A percentile compares a stretch with the other conserved stretches of the same genome.
These are phyloP conservation scores for Tetramorium parvispinum DNA, from an alignment of 1,140 invertebrate genomes.

Conservation along the genomic window DNA sequence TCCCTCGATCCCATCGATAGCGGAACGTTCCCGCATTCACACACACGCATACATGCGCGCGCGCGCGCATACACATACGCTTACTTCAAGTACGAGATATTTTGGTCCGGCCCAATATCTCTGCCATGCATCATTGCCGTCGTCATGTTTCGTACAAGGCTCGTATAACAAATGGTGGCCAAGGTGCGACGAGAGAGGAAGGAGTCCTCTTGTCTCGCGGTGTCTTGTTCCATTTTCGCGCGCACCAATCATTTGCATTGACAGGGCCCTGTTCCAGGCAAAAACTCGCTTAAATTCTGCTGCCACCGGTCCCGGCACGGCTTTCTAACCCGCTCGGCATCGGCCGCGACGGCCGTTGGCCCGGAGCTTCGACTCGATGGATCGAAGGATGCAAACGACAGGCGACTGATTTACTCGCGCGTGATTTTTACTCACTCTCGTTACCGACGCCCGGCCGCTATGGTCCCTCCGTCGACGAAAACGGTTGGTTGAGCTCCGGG, in stretches of 20 bases:
- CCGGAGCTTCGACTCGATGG: conserved; percentile 26
- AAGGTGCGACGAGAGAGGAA: conserved; percentile 71
- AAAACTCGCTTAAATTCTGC: conserved; percentile 82
- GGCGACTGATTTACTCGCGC: conserved; percentile 81
- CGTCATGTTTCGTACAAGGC: conserved; percentile 73
- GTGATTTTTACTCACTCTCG: conserved; percentile 72
- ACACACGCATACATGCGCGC: not conserved
- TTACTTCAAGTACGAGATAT: conserved; percentile 65
- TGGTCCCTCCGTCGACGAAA: conserved; percentile 29
- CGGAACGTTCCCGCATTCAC: conserved; percentile 12
- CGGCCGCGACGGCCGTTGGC: conserved; percentile 47
- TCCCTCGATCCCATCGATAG: conserved; percentile 59
- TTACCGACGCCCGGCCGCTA: conserved; percentile 53
- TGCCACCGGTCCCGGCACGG: conserved; percentile 69
- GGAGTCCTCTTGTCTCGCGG: conserved; percentile 71
- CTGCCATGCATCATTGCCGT: conserved; percentile 77
- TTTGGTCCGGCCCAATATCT: conserved; percentile 73
- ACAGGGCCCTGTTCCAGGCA: conserved; percentile 76
- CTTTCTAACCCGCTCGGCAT: conserved; percentile 57
- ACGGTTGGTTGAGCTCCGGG: conserved; percentile 19
- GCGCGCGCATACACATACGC: not conserved
- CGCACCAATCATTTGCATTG: conserved; percentile 82
- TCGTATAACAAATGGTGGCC: conserved; percentile 77
- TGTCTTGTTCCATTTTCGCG: conserved; percentile 80
- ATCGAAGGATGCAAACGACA: conserved; percentile 80